phyloP scores from a whole-genome alignment of 2,888 invertebrate species.

The Elaeidobius kamerunicus region DNA sequence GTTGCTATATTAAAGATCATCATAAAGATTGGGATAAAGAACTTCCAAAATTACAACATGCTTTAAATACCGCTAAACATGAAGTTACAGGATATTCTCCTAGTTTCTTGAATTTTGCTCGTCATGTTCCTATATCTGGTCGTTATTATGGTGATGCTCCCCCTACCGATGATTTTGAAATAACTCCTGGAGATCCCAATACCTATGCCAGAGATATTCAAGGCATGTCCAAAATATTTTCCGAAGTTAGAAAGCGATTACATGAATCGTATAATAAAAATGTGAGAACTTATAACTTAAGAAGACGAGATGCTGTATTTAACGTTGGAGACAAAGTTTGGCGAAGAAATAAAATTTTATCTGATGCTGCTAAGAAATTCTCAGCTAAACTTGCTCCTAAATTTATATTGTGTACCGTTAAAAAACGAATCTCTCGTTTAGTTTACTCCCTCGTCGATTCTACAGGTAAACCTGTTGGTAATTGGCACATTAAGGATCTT shows the following conservation, averaged over 20 bases:
- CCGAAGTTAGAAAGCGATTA: not conserved
- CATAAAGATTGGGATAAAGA: conserved; percentile 35
- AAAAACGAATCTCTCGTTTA: conserved; percentile 4
- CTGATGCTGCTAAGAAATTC: conserved; percentile 12
- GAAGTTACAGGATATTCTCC: conserved; percentile 36
- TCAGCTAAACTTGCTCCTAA: conserved; percentile 7
- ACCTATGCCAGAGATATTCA: not conserved
- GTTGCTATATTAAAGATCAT: conserved; percentile 16
- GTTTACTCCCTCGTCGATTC: no score
- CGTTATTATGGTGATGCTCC: conserved; percentile 21
- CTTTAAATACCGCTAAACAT: conserved; percentile 33
- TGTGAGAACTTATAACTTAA: not conserved
- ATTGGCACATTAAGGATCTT: no score
- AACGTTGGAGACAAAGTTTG: conserved; percentile 10
- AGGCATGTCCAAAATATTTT: not conserved
- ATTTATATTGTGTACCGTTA: conserved; percentile 4
- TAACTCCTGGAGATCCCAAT: conserved; percentile 3
- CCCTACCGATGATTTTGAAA: conserved; percentile 15
- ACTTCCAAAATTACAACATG: conserved; percentile 31
- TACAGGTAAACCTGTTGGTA: no score
- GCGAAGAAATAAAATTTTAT: conserved; percentile 8
- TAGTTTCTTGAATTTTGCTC: conserved; percentile 33
- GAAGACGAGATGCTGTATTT: not conserved
- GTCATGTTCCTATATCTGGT: conserved; percentile 30
- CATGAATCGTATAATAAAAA: not conserved